Evolutionary conservation across 2,888 invertebrate genomes (phyloP), one percentile per base, ranked within the genome.

Genomic region (Abrostola triplasia): DNA sequence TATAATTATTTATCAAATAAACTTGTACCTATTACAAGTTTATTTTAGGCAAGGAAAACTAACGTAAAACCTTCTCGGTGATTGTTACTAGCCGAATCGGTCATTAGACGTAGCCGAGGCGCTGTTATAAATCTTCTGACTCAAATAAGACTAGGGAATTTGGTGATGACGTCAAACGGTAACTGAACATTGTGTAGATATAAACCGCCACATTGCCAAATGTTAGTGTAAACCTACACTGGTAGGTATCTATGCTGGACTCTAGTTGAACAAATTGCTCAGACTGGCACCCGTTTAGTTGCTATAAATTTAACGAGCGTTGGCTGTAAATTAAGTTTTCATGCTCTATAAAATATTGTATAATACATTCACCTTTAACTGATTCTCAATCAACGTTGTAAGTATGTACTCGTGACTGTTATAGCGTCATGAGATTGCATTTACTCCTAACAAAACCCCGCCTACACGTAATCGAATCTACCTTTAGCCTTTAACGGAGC

Each of bases 151-250:
- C 69, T 60, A 44, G 54, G 58, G 73, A 80, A 79, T 80, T 73
- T 66, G 63, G 73, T 56, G 68, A 80, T 79, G 79, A 79, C 79
- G 81, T 79, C 81, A 79, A 67, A 42, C 69, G 55, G 64, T 73
- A 65, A 62, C 69, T 49, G 44, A 78, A 78, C 79, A 80, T 80
- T 78, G 79, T 79, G 73, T 76, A 60, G 55, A 77, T 78, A 73
- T 71, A 78, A 78, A 73, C 71, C 71, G 73, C 67, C 67, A 60
- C 73, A 79, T 77, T 73, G 79, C 81, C 76, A 79, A 79, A 79
- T 76, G 69, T 78, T 78, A 73, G 61, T 79, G 79, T 76, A 76
- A 79, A 65, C 76, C 64, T 70, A 78, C 68, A 78, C 76, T 73
- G 55, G 59, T 70, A 63, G 64, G 62, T 66, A 71, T 66, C 63